Evolutionary conservation across 2,797 vertebrate species (phyloP), one percentile per base, ranked within the genome.

Genomic region (Cirrhinus molitorella): DNA sequence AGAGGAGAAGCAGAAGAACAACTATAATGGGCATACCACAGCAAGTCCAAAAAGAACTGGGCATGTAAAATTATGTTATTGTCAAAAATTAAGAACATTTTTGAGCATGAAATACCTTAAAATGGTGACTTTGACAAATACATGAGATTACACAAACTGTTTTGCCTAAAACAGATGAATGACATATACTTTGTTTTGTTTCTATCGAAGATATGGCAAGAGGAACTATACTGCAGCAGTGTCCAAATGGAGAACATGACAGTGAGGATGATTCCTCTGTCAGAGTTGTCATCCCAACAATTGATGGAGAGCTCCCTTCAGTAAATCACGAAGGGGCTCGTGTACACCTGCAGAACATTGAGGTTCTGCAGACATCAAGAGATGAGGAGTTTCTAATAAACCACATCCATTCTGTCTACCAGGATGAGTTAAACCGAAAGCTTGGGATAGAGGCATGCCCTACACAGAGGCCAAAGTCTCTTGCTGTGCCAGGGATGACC

Each of bases 1-100:
- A 81, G 83, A 97, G 94, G 91, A 94, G 96, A 63, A 96, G 88
- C 88, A 95, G 98, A 91, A 95, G 98, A 84, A 99, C 98, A 0
- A 99, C 97, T 0, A 98, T 99, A 86, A 96, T 99, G 95, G 98
- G 98, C 7, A 96, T 99, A 83, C 98, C 98, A 4, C 97, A 97
- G 85, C 97, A 99, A 0, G 95, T 99, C 89, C 98, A 99, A 88
- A 96, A 96, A 87, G 98, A 99, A 87, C 95, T 99, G 0, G 96
- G 98, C 99, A 94, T 86, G 94, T 89, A 23, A 13, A 71, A 59
- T 8, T 31, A 70, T 78, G 43, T 43, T 63, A 34, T 43, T 75
- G 3, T 19, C 13, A 31, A 19, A 53, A 34, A 34, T n/a, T n/a
- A n/a, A n/a, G n/a, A n/a, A n/a, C n/a, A n/a, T 2, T 1, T n/a